A percentile compares a stretch with the other conserved stretches of the same genome.
Conservation (phyloP, 30 jellyfish, hydroid and myxozoan genomes). For the Chironex yamaguchii region DNA sequence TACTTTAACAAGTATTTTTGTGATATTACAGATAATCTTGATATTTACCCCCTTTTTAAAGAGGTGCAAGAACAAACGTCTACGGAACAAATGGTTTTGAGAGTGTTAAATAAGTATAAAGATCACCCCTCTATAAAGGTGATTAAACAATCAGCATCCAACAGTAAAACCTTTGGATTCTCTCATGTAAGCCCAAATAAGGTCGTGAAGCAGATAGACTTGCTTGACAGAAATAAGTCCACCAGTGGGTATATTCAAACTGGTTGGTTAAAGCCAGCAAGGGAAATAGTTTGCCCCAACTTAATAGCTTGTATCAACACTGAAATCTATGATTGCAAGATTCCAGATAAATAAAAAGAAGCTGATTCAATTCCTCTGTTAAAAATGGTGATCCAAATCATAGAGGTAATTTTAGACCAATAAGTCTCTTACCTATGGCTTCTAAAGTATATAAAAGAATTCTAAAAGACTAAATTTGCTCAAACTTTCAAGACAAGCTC, state of each 20-base stretch:
- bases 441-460: constrained; percentile 3
- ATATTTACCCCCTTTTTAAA: constrained; percentile 23
- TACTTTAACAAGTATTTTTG: constrained; percentile 22
- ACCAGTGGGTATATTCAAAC: too few species aligned
- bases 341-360: constrained; percentile 24
- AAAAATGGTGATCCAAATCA: constrained; percentile 2
- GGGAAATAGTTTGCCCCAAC: constrained; percentile 13
- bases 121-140: constrained; percentile 15
- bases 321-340: constrained; percentile 31
- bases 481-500: constrained; percentile 13
- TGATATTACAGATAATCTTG: constrained; percentile 11
- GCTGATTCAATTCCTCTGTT: constrained; percentile 12
- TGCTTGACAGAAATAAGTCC: constrained; percentile 19
- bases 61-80: not conserved
- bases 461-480: constrained; percentile 3
- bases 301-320: constrained; percentile 42
- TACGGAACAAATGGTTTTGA: constrained; percentile 12
- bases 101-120: not conserved
- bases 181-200: constrained; percentile 29
- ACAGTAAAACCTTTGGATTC: constrained; percentile 1
- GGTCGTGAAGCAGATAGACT: constrained; percentile 36
- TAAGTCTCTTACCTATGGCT: constrained; percentile 19
- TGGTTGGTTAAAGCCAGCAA: constrained; percentile 11
- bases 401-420: not conserved
- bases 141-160: not conserved